A percentile compares a stretch with the other conserved stretches of the same genome.
Evolutionary conservation across 2,113 vertebrate species (phyloP).

Genomic region (Gobio gobio): DNA sequence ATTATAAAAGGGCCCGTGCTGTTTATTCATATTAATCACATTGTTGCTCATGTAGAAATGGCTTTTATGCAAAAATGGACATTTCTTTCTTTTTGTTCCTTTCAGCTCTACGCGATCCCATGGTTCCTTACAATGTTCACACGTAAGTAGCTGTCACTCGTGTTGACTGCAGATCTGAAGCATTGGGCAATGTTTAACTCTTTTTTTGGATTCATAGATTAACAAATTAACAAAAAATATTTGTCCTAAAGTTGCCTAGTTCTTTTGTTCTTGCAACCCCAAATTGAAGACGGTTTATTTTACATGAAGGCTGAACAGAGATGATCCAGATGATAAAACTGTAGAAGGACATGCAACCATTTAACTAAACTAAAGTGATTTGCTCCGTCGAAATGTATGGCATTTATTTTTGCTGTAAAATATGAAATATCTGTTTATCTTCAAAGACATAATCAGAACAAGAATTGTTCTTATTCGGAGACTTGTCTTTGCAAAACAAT

Average conservation of each 20-base stretch:
- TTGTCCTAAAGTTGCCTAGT: not conserved
- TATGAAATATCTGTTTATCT: no score
- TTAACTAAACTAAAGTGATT: not conserved
- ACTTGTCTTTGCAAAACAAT: slow-evolving; percentile 38
- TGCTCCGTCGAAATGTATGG: not conserved
- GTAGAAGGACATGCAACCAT: not conserved
- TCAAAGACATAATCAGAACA: no score
- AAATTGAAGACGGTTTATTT: no score
- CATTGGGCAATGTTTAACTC: not conserved
- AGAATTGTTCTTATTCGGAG: not conserved
- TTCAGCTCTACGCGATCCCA: slow-evolving; percentile 95
- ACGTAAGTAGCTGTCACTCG: slow-evolving; percentile 81
- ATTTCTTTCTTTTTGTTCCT: slow-evolving; percentile 34
- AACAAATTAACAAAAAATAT: no score
- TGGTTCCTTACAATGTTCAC: slow-evolving; percentile 99
- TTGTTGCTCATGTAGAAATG: not conserved
- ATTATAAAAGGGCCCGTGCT: slow-evolving; percentile 2
- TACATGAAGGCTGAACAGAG: not conserved
- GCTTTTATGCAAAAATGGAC: slow-evolving; percentile 9
- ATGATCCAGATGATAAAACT: not conserved
- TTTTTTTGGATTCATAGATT: not conserved
- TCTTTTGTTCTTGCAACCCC: not conserved
- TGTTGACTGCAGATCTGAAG: no score
- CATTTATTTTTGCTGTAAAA: not conserved
- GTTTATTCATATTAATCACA: slow-evolving; percentile 27